Conservation (phyloP, 2,888 invertebrate species). For the Hirtodrosophila alboralis region DNA sequence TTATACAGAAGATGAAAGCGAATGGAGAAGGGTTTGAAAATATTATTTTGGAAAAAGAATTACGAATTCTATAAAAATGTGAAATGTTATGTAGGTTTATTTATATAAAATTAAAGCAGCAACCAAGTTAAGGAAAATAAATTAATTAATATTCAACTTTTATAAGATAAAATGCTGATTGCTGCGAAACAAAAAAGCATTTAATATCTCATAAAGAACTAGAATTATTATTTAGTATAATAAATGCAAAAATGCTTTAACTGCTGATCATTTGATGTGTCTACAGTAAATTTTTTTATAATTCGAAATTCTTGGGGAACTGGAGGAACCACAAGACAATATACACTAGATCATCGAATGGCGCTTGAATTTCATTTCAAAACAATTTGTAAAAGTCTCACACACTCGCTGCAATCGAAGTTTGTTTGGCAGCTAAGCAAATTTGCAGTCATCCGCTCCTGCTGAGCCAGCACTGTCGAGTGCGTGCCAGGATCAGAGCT, state of each 20-base stretch:
- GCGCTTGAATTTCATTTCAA: slow-evolving; percentile 74
- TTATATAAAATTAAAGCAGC: too few species aligned
- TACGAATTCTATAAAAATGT: too few species aligned
- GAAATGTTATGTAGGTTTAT: too few species aligned
- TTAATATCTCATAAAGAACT: too few species aligned
- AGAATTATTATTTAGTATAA: too few species aligned
- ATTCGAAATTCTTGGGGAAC: slow-evolving; percentile 15
- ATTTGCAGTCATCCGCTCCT: slow-evolving; percentile 57
- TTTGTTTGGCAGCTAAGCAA: slow-evolving; percentile 79
- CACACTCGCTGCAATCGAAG: slow-evolving; percentile 60
- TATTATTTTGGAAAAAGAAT: too few species aligned
- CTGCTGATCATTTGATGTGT: not conserved
- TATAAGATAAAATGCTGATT: too few species aligned
- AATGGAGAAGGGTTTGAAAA: too few species aligned
- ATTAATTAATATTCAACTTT: too few species aligned
- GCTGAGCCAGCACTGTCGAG: slow-evolving; percentile 62
- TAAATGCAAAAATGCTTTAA: too few species aligned
- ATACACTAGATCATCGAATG: slow-evolving; percentile 24
- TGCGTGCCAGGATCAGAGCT: slow-evolving; percentile 45
- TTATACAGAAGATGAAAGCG: not conserved
- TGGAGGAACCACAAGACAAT: slow-evolving; percentile 25
- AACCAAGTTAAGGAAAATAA: too few species aligned
- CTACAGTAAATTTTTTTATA: slow-evolving; percentile 17
- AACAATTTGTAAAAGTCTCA: slow-evolving; percentile 79
- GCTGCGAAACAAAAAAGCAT: too few species aligned